Base-by-base conservation (phyloP, 2,113 vertebrate species). In the Typhlomys cinereus region DNA sequence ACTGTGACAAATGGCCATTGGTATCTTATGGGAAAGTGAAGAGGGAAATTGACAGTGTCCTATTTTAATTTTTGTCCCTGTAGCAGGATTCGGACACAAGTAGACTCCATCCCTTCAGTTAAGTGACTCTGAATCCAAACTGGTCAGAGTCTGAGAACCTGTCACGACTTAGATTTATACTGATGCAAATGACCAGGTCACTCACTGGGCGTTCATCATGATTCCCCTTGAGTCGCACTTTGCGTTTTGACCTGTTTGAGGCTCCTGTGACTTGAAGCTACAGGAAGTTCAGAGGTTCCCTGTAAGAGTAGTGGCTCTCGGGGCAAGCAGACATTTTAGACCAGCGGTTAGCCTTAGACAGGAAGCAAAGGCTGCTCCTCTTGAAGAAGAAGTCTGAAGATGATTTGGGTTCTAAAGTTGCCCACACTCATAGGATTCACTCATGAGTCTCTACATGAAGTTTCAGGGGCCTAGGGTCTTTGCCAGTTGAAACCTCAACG, bases 211-310 rank as follows among this genome's bases (percentile, higher is more conserved):
- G 14, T 80, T 78, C 48, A 48, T 17, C 87, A 46, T 62, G 34
- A 21, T 62, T 95, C 62, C n/a, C 67, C 44, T 31, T 13, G 10
- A 93, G n/a, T n/a, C 48, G 36, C 7, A 39, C 14, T 91, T 95
- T 86, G 14, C 59, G 15, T 54, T 46, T 73, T 75, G 52, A 41
- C 41, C 14, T 70, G 29, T 73, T 54, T 54, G 36, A 36, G 17
- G 69, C 41, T 88, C 11, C 23, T 75, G 17, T 64, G 27, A 93
- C 44, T 48, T n/a, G 57, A 80, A 41, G 71, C 20, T 70, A 54
- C 78, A 93, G 64, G 79, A 92, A 88, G 82, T 48, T 59, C 11
- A 80, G 57, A 21, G 67, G 17, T 79, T 88, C 61, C 13, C 64
- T 52, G 17, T 17, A 79, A 74, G 25, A 59, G 14, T 83, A 85